Evolutionary conservation across 64 coral and sea anemone genomes (phyloP), one percentile per base, ranked within the genome.

Genomic region (Montipora capricornis): DNA sequence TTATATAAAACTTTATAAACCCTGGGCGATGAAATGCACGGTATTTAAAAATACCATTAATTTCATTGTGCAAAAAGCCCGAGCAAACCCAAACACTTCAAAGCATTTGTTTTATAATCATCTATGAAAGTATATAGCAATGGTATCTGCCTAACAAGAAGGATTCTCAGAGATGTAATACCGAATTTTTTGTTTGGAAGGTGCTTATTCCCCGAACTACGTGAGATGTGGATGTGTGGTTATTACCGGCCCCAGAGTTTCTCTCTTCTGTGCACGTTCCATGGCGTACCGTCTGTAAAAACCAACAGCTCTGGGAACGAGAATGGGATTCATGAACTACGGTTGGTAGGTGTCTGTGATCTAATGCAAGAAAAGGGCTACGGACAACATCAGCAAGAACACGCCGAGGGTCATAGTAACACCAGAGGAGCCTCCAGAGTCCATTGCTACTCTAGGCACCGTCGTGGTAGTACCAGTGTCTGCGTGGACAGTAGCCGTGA

Each of bases 381-480:
- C 10, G 9, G 67, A 70, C 82, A 86, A 47, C 82, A 73, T 86
- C n/a, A 47, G 12, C 47, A 71, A 71, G 16, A 86, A 73, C 5
- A 70, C 64, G 2, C 44, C 48, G 49, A 20, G 47, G 51, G 66
- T 82, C 12, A 81, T 69, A 29, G n/a, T 49, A 8, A 81, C 6
- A 68, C 20, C 49, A 24, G 64, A 24, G 50, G 89, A 62, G 78
- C 77, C 89, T 15, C 86, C 49, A 52, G 20, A n/a, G 17, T 77
- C 50, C 29, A 5, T 48, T 19, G 4, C 12, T 3, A 78, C 45
- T 46, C 46, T 78, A 5, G 74, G 29, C 4, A 5, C 2, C 3
- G 6, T 11, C 29, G n/a, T 74, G 70, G 70, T 5, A 13, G 12
- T 37, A 37, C 20, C 74, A 26, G 5, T 76, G 4, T 78, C 47